phyloP scores from a whole-genome alignment of 2,113 vertebrate species.

The Opisthocomus hoazin region DNA sequence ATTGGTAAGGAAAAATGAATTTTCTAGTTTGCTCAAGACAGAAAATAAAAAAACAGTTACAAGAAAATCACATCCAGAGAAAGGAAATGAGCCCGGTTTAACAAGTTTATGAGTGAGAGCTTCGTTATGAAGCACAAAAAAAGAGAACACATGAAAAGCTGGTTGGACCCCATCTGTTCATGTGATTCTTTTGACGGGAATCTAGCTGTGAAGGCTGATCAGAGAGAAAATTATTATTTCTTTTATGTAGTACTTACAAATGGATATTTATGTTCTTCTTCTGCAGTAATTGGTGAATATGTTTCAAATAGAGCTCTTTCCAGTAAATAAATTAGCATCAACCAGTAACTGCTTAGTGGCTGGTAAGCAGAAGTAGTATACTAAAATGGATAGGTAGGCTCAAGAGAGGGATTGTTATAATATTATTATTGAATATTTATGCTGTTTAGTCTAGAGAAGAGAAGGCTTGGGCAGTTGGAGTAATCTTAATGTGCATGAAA shows the following conservation, averaged over 20 bases:
- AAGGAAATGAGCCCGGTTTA: neutral
- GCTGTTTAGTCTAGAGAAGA: neutral
- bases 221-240: neutral
- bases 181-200: neutral
- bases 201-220: neutral
- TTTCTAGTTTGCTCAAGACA: neutral
- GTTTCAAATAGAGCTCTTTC: neutral
- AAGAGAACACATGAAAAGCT: neutral
- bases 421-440: neutral
- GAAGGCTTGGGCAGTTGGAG: neutral
- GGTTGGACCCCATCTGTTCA: neutral
- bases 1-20: neutral
- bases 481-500: neutral
- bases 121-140: neutral
- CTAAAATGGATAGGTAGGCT: neutral
- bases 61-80: neutral
- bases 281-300: neutral
- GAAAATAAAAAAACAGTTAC: neutral
- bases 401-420: neutral
- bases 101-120: neutral
- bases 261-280: neutral
- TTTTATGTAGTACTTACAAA: neutral
- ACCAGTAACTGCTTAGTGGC: neutral
- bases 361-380: neutral
- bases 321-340: neutral